These are phyloP conservation scores for Polyodon spathula DNA, from an alignment of 2,113 vertebrate species.

Conservation along the genomic window DNA sequence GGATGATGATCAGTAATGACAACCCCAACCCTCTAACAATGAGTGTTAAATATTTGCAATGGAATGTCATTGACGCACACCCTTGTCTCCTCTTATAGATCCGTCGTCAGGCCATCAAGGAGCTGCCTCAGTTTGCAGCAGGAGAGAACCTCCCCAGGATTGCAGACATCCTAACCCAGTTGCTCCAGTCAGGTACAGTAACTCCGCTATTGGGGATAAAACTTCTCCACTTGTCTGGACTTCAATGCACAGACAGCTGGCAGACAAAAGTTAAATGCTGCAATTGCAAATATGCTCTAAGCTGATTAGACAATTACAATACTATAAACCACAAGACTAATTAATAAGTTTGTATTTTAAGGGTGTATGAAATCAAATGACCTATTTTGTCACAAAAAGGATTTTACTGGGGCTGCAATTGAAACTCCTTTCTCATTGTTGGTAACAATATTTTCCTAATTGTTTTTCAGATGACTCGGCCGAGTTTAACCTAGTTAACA, in stretches of 20 bases:
- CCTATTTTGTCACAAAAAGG: too few relatives aligned
- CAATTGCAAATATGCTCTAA: too few relatives aligned
- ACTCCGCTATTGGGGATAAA: neutral
- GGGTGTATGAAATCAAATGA: too few relatives aligned
- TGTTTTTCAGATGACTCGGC: constrained; percentile 79
- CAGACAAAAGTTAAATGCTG: too few relatives aligned
- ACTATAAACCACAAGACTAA: too few relatives aligned
- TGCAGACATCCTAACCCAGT: constrained; percentile 90
- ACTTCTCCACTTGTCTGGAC: neutral
- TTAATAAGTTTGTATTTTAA: too few relatives aligned
- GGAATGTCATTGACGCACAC: neutral
- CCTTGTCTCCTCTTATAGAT: constrained; percentile 58
- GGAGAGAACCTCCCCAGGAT: constrained; percentile 90
- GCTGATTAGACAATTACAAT: too few relatives aligned
- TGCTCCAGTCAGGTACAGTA: constrained; percentile 84
- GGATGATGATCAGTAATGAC: too few relatives aligned
- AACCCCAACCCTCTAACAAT: too few relatives aligned
- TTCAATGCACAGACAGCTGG: constrained; percentile 8
- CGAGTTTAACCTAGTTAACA: constrained; percentile 94
- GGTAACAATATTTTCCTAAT: constrained; percentile 12
- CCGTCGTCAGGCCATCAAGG: constrained; percentile 90
- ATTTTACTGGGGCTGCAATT: neutral
- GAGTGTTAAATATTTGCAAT: neutral
- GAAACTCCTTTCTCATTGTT: neutral
- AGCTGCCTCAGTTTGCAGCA: constrained; percentile 88